Evolutionary conservation across 2,888 invertebrate genomes (phyloP).

Genomic region (Tupiocoris notatus): DNA sequence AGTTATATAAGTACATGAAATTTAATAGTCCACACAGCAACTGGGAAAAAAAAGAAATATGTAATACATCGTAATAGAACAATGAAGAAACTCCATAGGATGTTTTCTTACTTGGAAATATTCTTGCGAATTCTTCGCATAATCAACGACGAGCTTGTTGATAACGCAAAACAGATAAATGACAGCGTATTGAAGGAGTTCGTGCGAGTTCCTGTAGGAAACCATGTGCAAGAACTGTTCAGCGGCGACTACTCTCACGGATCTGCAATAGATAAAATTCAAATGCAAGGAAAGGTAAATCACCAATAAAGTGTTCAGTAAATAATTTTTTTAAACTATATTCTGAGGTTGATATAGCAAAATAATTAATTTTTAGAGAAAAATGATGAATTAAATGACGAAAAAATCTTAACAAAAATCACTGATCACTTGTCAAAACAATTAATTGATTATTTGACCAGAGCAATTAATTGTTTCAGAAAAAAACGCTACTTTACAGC

Average conservation of each 20-base stretch:
- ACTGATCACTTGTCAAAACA: too few relatives aligned
- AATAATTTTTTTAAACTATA: too few relatives aligned
- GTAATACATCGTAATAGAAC: background rate
- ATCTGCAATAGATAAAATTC: constrained; percentile 47
- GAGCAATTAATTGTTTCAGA: too few relatives aligned
- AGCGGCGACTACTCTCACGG: constrained; percentile 67
- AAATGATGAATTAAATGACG: too few relatives aligned
- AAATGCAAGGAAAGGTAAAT: too few relatives aligned
- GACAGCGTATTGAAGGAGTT: constrained; percentile 65
- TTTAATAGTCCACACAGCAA: constrained; percentile 68
- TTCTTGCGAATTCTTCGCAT: constrained; percentile 74
- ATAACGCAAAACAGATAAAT: constrained; percentile 67
- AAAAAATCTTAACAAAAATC: too few relatives aligned
- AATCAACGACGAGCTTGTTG: constrained; percentile 63
- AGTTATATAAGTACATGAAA: constrained; percentile 65
- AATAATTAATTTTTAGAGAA: too few relatives aligned
- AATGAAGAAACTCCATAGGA: background rate
- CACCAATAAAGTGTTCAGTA: too few relatives aligned
- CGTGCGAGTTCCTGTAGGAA: constrained; percentile 71
- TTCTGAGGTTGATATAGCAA: too few relatives aligned
- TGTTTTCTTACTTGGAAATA: constrained; percentile 62
- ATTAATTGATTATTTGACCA: too few relatives aligned
- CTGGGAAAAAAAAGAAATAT: constrained; percentile 54
- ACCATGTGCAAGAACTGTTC: constrained; percentile 83
- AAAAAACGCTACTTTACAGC: too few relatives aligned